A percentile compares a stretch with the other conserved stretches of the same genome.
phyloP scores from a whole-genome alignment of 2,888 invertebrate species.

The Sinopyrophorus schimmeli region DNA sequence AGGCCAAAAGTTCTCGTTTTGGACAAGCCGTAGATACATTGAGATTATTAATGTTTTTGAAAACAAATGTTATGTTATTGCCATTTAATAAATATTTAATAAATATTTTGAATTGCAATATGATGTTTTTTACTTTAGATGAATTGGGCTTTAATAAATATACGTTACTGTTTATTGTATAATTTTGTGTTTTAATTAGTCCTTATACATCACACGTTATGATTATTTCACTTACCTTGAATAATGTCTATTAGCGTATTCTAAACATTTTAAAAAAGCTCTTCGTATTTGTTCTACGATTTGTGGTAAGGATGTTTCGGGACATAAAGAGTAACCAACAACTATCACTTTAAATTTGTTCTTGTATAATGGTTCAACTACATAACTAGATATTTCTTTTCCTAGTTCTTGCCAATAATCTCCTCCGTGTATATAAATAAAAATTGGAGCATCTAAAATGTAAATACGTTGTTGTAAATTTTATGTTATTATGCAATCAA shows the following conservation, averaged over 20 bases:
- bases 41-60: no score
- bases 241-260: slow-evolving; percentile 64
- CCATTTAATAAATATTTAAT: background rate
- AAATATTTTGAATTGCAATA: no score
- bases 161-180: no score
- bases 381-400: slow-evolving; percentile 66
- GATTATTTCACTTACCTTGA: slow-evolving; percentile 63
- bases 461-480: no score
- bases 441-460: slow-evolving; percentile 71
- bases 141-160: no score
- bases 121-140: no score
- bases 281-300: slow-evolving; percentile 67
- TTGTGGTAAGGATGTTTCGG: slow-evolving; percentile 63
- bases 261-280: slow-evolving; percentile 65
- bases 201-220: no score
- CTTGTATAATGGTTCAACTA: slow-evolving; percentile 64
- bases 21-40: no score
- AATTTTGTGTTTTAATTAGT: no score
- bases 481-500: no score
- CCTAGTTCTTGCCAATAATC: slow-evolving; percentile 78
- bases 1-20: no score
- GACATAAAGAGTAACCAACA: slow-evolving; percentile 82
- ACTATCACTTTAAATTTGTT: slow-evolving; percentile 70
- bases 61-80: no score
- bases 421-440: slow-evolving; percentile 86